phyloP scores from a whole-genome alignment of 2,797 vertebrate genomes.

The Phalloptychus januarius region DNA sequence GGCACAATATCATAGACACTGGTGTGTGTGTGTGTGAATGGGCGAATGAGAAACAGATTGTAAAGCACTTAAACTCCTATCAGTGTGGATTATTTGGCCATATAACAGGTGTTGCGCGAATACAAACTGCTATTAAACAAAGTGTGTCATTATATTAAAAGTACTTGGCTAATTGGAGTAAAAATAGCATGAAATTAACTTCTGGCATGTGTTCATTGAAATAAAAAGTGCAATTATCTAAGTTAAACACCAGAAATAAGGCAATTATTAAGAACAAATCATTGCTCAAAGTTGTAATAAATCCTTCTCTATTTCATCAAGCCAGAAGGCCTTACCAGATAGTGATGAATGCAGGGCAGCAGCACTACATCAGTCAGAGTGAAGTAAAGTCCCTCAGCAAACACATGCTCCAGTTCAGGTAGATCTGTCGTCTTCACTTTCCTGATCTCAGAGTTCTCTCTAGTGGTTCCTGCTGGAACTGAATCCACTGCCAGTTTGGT shows the following conservation, averaged over 20 bases:
- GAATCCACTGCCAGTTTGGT: constrained; percentile 83
- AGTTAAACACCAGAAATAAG: constrained; percentile 4
- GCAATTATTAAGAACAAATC: constrained; percentile 7
- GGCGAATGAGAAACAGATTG: neutral
- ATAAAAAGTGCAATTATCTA: constrained; percentile 17
- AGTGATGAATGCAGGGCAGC: constrained; percentile 91
- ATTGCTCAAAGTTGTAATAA: constrained; percentile 26
- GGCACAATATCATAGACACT: neutral
- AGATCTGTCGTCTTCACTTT: constrained; percentile 89
- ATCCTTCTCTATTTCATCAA: constrained; percentile 13
- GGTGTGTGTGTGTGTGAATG: neutral
- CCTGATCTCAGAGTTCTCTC: constrained; percentile 88
- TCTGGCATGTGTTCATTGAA: constrained; percentile 17
- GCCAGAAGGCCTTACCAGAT: constrained; percentile 85
- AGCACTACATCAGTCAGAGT: constrained; percentile 94
- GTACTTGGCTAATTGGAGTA: neutral
- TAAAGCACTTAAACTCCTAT: constrained; percentile 5
- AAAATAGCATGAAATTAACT: constrained; percentile 16
- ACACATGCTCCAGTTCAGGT: constrained; percentile 89
- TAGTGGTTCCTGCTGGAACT: constrained; percentile 68
- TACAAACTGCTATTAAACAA: neutral
- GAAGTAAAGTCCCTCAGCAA: constrained; percentile 96
- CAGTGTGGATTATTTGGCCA: neutral
- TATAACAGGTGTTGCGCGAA: neutral
- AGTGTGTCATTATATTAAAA: constrained; percentile 3